Evolutionary conservation across 2,113 vertebrate genomes (phyloP).

Genomic region (Hiodon tergisus): DNA sequence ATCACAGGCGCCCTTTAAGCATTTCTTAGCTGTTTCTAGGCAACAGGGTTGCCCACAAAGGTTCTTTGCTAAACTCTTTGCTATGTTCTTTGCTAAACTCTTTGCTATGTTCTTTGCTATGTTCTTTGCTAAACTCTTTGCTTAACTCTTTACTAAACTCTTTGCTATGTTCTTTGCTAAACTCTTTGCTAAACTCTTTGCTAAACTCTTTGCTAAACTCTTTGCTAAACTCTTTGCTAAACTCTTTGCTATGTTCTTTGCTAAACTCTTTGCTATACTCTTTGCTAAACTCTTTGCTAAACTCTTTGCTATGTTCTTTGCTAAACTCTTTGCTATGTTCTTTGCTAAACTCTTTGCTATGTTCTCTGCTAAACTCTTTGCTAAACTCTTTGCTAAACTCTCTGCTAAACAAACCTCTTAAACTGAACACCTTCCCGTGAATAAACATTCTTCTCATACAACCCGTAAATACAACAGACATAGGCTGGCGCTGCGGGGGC

Average conservation of each 20-base stretch:
- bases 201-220: too few species aligned
- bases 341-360: too few species aligned
- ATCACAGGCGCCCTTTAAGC: slow-evolving; percentile 47
- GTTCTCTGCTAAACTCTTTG: too few species aligned
- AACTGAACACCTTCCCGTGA: too few species aligned
- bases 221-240: slow-evolving; percentile 23
- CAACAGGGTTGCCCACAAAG: slow-evolving; percentile 54
- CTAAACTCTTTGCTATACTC: neutral
- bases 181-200: neutral
- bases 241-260: slow-evolving; percentile 32
- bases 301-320: too few species aligned
- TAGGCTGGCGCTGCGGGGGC: too few species aligned
- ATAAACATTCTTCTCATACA: too few species aligned
- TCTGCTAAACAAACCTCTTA: too few species aligned
- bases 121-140: slow-evolving; percentile 35
- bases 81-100: neutral
- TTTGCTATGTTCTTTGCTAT: too few species aligned
- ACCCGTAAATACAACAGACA: too few species aligned
- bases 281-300: too few species aligned
- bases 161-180: slow-evolving; percentile 35
- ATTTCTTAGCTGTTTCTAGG: slow-evolving; percentile 58
- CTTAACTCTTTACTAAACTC: too few species aligned
- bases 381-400: neutral
- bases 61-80: slow-evolving; percentile 35
- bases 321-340: slow-evolving; percentile 4